These are phyloP conservation scores for Potamarius usumacintae DNA, from an alignment of 2,113 vertebrate species.

Conservation along the genomic window DNA sequence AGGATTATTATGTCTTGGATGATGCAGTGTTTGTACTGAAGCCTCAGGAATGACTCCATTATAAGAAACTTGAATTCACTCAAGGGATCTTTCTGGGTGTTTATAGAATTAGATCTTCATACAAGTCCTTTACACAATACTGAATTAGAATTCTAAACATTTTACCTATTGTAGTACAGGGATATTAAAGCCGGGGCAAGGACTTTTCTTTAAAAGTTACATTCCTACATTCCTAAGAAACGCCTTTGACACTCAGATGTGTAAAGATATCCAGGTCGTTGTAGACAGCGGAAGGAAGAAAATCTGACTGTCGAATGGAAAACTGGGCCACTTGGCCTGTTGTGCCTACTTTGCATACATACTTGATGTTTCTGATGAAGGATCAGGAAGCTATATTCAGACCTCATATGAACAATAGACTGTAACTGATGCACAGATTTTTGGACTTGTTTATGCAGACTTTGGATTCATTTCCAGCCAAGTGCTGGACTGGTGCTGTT, in stretches of 20 bases:
- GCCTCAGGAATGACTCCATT: conserved; percentile 45
- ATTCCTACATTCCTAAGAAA: not conserved
- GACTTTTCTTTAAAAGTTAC: not conserved
- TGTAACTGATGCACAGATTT: not conserved
- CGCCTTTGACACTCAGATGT: not conserved
- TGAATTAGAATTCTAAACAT: not conserved
- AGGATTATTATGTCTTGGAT: conserved; percentile 93
- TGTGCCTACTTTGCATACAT: conserved; percentile 19
- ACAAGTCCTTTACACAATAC: not conserved
- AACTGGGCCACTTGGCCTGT: not conserved
- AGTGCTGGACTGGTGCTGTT: conserved; percentile 27
- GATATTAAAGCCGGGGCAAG: not conserved
- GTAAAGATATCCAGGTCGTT: not conserved
- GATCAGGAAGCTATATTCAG: not conserved
- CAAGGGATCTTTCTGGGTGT: not conserved
- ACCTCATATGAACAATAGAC: not conserved
- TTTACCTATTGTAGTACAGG: not conserved
- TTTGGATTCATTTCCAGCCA: not conserved
- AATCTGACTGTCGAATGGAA: not conserved
- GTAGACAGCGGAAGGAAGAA: not conserved
- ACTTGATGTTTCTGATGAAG: not conserved
- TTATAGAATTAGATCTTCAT: not conserved
- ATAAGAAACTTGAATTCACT: conserved; percentile 9
- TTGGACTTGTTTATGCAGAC: not conserved
- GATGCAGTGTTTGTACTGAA: conserved; percentile 94